A percentile compares a stretch with the other conserved stretches of the same genome.
Evolutionary conservation across 2,113 vertebrate species (phyloP).

Genomic region (Herpetotheres cachinnans): DNA sequence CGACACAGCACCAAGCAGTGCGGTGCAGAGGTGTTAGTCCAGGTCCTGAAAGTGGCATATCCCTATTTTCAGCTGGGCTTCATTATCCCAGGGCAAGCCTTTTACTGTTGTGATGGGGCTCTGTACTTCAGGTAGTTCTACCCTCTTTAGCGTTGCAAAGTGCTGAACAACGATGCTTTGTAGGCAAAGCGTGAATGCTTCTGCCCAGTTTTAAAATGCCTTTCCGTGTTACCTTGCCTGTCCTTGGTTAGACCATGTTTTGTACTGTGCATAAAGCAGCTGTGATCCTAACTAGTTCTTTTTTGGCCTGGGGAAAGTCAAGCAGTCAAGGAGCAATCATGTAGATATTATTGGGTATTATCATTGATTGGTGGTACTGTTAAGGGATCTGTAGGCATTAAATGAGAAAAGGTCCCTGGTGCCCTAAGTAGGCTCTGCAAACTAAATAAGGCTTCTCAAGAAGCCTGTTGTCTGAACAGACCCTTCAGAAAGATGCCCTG

Average conservation of each 20-base stretch:
- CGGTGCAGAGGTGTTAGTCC: not conserved
- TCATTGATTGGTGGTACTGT: not conserved
- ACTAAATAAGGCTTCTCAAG: not conserved
- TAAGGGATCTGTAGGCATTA: not conserved
- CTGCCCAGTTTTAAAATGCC: not conserved
- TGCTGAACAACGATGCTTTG: accelerated
- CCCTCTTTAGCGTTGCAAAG: not conserved
- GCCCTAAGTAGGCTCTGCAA: not conserved
- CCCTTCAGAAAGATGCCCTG: not conserved
- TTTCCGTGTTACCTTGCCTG: not conserved
- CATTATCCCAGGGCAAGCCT: not conserved
- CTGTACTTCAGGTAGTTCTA: not conserved
- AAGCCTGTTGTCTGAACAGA: not conserved
- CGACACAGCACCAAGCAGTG: not conserved
- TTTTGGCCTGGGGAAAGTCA: not conserved
- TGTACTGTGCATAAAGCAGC: not conserved
- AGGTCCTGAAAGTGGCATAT: not conserved
- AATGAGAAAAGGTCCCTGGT: not conserved
- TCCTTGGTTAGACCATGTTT: not conserved
- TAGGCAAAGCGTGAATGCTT: not conserved
- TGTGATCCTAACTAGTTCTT: not conserved
- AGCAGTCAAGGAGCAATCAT: not conserved
- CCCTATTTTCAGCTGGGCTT: not conserved
- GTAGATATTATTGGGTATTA: not conserved
- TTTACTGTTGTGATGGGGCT: not conserved